Base-by-base conservation (phyloP, 1,140 invertebrate species). In the Plodia interpunctella region DNA sequence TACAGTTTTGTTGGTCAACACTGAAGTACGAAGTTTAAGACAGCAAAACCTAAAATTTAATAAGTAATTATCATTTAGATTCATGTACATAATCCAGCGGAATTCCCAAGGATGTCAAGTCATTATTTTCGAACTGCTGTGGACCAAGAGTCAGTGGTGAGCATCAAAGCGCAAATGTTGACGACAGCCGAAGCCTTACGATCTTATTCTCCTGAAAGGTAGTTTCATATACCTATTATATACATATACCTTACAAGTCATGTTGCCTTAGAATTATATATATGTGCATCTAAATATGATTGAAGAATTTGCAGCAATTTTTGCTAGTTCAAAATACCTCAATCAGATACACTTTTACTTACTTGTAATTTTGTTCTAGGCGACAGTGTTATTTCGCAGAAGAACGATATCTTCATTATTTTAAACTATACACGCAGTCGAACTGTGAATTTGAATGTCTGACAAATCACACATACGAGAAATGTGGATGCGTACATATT, bases 401-500 rank as follows among this genome's bases (percentile, higher is more conserved):
- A 10, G 94, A 94, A 68, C 90, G 92, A 19, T 86, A 90, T 38
- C 81, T 94, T 19, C 88, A 85, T 55, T 94, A 91, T 73, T 95
- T 92, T 70, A 91, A 92, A 72, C 92, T 93, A 3, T 96, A 96
- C 76, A 95, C 94, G 0, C 94, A 95, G 74, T 90, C 92, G 28
- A 96, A 95, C 74, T 96, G 95, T 70, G 91, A 94, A 63, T 87
- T 95, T 51, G 95, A 96, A 83, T 96, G 95, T 67, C 88, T 95
- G 61, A 92, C 94, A 0, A 95, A 96, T 78, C 95, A 92, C 62
- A 96, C 95, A 0, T 82, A 92, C 10, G 69, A 83, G 5, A 89
- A 90, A 56, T 96, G 95, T 71, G 87, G 92, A 0, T 95, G 94
- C 60, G 93, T 93, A 21, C 91, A 92, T 60, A 93, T 93, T 68